Evolutionary conservation across 2,888 invertebrate genomes (phyloP).

Genomic region (Diadegma fenestrale): DNA sequence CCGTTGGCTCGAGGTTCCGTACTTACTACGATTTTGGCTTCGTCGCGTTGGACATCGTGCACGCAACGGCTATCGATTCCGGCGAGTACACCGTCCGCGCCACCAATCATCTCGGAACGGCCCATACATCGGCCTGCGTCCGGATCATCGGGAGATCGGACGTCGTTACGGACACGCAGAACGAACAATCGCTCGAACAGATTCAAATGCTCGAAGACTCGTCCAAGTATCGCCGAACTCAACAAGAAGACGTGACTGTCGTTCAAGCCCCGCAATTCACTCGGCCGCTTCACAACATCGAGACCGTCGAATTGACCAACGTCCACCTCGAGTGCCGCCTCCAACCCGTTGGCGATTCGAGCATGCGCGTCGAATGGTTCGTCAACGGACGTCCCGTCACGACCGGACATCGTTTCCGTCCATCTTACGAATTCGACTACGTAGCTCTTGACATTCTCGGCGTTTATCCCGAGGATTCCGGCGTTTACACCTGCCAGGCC

Average conservation of each 20-base stretch:
- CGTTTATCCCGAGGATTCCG: slow-evolving; percentile 98
- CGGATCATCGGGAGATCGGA: slow-evolving; percentile 93
- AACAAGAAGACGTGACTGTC: slow-evolving; percentile 93
- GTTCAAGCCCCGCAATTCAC: slow-evolving; percentile 95
- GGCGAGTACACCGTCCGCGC: slow-evolving; percentile 98
- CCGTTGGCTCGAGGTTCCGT: slow-evolving; percentile 96
- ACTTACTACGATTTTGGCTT: slow-evolving; percentile 99
- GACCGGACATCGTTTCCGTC: slow-evolving; percentile 97
- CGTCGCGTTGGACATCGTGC: slow-evolving; percentile 97
- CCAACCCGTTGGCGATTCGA: slow-evolving; percentile 96
- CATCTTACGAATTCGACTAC: slow-evolving; percentile 98
- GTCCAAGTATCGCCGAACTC: slow-evolving; percentile 88
- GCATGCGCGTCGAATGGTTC: slow-evolving; percentile 98
- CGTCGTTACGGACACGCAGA: slow-evolving; percentile 95
- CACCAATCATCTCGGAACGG: slow-evolving; percentile 96
- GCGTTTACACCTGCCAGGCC: slow-evolving; percentile 97
- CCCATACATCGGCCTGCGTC: slow-evolving; percentile 96
- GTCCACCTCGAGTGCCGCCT: slow-evolving; percentile 96
- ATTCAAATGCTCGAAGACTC: slow-evolving; percentile 95
- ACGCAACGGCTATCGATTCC: slow-evolving; percentile 96
- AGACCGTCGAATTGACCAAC: slow-evolving; percentile 95
- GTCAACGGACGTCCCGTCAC: slow-evolving; percentile 97
- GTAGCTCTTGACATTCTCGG: slow-evolving; percentile 98
- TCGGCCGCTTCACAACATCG: slow-evolving; percentile 94
- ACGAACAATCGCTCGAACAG: slow-evolving; percentile 96